These are phyloP conservation scores for Patiria miniata DNA, from an alignment of 35 echinoderm and acorn worm species.

Conservation along the genomic window DNA sequence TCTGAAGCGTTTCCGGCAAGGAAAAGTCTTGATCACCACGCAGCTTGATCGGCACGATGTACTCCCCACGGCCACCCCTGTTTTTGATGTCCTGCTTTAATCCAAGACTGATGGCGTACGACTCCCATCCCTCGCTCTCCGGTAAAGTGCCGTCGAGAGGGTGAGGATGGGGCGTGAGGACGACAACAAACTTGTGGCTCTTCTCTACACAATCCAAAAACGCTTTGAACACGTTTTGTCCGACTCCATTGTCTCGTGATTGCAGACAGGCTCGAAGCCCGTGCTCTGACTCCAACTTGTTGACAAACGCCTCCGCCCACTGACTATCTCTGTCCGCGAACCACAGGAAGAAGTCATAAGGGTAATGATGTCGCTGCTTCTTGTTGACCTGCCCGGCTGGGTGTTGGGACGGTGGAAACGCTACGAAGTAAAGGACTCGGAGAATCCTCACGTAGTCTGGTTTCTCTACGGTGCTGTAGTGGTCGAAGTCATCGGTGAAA, in stretches of 20 bases:
- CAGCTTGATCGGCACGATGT: conserved; percentile 31
- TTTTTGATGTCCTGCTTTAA: neutral
- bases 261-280: conserved; percentile 46
- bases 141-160: neutral
- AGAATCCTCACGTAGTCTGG: conserved; percentile 47
- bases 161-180: neutral
- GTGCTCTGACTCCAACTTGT: conserved; percentile 52
- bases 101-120: neutral
- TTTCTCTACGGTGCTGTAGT: conserved; percentile 28
- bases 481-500: conserved; percentile 72
- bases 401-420: neutral
- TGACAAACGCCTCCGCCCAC: conserved; percentile 61
- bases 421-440: conserved; percentile 39
- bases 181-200: conserved; percentile 31
- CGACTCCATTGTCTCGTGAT: conserved; percentile 37
- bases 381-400: neutral
- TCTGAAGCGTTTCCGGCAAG: neutral
- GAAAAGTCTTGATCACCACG: neutral
- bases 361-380: neutral
- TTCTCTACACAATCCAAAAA: neutral
- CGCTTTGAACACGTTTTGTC: neutral
- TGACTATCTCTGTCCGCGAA: conserved; percentile 50
- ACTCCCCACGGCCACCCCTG: neutral
- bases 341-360: conserved; percentile 62
- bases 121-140: neutral